These are phyloP conservation scores for Eucera pruinosa DNA, from an alignment of 2,888 invertebrate genomes.

Conservation along the genomic window DNA sequence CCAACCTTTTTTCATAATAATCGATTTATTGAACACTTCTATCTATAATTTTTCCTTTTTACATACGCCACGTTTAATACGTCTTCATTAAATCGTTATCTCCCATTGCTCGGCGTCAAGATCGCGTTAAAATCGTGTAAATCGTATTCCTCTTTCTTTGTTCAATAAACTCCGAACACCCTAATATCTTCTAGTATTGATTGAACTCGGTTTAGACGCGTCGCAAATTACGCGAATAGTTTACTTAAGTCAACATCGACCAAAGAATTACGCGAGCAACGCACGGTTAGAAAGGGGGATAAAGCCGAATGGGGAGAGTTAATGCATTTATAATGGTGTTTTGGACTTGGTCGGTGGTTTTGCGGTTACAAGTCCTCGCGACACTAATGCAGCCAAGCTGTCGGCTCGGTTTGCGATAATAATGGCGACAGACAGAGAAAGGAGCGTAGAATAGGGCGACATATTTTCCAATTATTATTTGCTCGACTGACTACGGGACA, in stretches of 20 bases:
- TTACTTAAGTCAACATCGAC: slow-evolving; percentile 34
- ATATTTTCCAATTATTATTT: slow-evolving; percentile 82
- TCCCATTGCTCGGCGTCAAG: too few relatives aligned
- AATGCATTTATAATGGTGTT: slow-evolving; percentile 82
- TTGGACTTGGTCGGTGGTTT: slow-evolving; percentile 75
- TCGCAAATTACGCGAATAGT: too few relatives aligned
- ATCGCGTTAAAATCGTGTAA: too few relatives aligned
- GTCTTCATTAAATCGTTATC: too few relatives aligned
- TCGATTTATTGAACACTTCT: too few relatives aligned
- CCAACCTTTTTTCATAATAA: too few relatives aligned
- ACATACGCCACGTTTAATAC: too few relatives aligned
- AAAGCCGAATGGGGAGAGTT: slow-evolving; percentile 69
- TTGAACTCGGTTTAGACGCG: too few relatives aligned
- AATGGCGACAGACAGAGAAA: slow-evolving; percentile 52
- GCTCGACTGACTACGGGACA: slow-evolving; percentile 74
- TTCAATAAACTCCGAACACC: too few relatives aligned
- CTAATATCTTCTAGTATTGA: too few relatives aligned
- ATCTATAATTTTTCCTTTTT: too few relatives aligned
- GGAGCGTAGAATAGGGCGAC: slow-evolving; percentile 73
- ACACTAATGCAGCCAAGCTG: slow-evolving; percentile 72
- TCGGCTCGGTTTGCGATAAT: slow-evolving; percentile 65
- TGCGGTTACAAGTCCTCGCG: slow-evolving; percentile 75
- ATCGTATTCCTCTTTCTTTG: too few relatives aligned
- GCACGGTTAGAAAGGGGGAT: slow-evolving; percentile 39
- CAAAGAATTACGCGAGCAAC: slow-evolving; percentile 45